Evolutionary conservation across 92 coral and sea anemone genomes (phyloP), one percentile per base, ranked within the genome.

Genomic region (Zoanthus solanderi): DNA sequence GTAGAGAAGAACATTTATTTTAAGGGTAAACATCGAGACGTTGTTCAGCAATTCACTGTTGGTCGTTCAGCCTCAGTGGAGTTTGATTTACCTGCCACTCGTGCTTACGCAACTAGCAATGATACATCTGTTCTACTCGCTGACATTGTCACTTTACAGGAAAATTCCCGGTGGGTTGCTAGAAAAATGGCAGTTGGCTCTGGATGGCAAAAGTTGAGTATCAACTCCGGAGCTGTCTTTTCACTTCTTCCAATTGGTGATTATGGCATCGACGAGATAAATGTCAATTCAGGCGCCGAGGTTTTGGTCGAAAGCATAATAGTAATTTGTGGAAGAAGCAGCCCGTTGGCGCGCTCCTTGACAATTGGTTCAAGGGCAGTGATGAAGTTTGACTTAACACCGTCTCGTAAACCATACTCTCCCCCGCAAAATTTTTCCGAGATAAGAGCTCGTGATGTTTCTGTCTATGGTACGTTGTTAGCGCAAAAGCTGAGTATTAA

Each of bases 401-500:
- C 71, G 17, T 78, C 83, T 6, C 53, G 83, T 28, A 57, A 37
- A 57, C 47, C 67, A 7, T 57, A 78, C 83, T 2, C n/a, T 78
- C 71, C 83, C 18, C 83, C 83, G 12, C 71, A 78, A 12, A 58
- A 31, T 78, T 78, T 56, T 78, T 78, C 83, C 6, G 83, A 58
- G 71, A 34, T 78, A 54, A 63, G 71, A 57, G 87, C 79, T 18
- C 50, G 93, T 52, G 84, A 10, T 57, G 93, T 96, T 85, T 78
- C 88, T 14, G 91, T 94, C 12, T 90, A 87, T 58, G 98, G 98
- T 9, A 83, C 73, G 10, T 82, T 93, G 86, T 61, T 87, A 11
- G 87, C 94, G 15, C 88, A 85, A 37, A 94, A 84, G 74, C 93
- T 94, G 0, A 91, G 82, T 28, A 94, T 94, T 53, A 89, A 91